Conservation (phyloP, 1,140 invertebrate species). For the Penaeus japonicus region DNA sequence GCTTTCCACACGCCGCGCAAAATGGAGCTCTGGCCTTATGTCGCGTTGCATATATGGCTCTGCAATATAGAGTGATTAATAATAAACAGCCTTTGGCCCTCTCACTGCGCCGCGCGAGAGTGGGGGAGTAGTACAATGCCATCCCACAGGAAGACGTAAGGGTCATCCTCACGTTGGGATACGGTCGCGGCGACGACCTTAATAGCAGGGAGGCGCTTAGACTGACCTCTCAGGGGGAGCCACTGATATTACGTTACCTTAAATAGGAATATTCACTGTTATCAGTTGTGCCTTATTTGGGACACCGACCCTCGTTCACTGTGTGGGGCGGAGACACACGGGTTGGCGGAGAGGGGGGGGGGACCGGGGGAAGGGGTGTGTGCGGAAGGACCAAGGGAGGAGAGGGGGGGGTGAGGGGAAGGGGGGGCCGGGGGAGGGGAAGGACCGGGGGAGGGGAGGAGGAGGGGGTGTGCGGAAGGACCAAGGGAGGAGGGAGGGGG, state of each 20-base stretch:
- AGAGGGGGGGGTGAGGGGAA: too few relatives aligned
- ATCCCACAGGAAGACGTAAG: neutral
- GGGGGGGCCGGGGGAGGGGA: too few relatives aligned
- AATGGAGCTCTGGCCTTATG: constrained; percentile 19
- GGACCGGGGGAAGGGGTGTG: neutral
- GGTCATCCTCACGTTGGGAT: neutral
- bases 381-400: neutral
- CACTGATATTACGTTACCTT: neutral
- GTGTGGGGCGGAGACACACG: neutral
- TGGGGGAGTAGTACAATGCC: neutral
- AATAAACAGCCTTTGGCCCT: neutral
- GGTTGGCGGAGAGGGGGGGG: too few relatives aligned
- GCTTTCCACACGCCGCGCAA: neutral
- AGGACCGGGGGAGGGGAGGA: too few relatives aligned
- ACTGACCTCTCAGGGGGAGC: neutral
- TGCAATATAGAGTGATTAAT: constrained; percentile 11
- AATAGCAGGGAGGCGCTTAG: neutral
- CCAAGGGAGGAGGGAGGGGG: too few relatives aligned
- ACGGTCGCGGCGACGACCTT: neutral
- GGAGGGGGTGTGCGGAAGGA: too few relatives aligned
- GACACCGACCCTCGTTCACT: neutral
- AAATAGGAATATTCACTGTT: constrained; percentile 14
- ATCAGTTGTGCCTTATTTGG: neutral
- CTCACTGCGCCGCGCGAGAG: neutral
- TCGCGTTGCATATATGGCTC: constrained; percentile 3